Evolutionary conservation across 2,797 vertebrate species (phyloP).

Genomic region (Buceros bicornis): DNA sequence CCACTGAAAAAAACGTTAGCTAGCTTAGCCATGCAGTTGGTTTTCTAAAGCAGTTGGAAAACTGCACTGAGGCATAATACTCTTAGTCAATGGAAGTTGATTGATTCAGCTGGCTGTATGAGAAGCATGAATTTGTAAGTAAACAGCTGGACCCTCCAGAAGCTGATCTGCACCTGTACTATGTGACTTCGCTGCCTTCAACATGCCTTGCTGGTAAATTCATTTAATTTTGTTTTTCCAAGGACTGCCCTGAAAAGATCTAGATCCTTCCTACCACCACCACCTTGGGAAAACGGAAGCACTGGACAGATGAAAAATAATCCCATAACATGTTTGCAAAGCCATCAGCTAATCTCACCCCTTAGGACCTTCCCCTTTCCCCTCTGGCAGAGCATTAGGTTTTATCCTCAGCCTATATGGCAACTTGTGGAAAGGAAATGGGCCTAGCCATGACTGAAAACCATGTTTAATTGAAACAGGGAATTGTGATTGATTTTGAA

Average conservation of each 20-base stretch:
- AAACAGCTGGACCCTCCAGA: not conserved
- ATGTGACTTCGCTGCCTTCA: not conserved
- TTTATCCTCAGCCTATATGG: not conserved
- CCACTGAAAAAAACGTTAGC: not conserved
- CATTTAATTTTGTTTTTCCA: not conserved
- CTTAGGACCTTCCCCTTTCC: not conserved
- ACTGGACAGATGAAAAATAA: not conserved
- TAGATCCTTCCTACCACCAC: not conserved
- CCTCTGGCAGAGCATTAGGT: not conserved
- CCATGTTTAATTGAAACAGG: not conserved
- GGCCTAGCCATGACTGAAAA: not conserved
- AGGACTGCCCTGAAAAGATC: not conserved
- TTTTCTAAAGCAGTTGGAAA: slow-evolving; percentile 2
- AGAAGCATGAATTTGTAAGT: not conserved
- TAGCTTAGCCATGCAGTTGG: not conserved
- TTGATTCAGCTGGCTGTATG: not conserved
- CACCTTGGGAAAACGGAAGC: not conserved
- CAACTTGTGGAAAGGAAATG: not conserved
- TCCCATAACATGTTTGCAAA: not conserved
- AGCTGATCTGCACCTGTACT: not conserved
- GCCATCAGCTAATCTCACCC: not conserved
- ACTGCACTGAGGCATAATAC: not conserved
- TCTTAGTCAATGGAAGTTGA: not conserved
- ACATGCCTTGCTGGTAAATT: not conserved
- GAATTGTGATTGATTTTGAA: not conserved